Evolutionary conservation across 2,113 vertebrate species (phyloP), one percentile per base, ranked within the genome.

Genomic region (Montifringilla adamsi): DNA sequence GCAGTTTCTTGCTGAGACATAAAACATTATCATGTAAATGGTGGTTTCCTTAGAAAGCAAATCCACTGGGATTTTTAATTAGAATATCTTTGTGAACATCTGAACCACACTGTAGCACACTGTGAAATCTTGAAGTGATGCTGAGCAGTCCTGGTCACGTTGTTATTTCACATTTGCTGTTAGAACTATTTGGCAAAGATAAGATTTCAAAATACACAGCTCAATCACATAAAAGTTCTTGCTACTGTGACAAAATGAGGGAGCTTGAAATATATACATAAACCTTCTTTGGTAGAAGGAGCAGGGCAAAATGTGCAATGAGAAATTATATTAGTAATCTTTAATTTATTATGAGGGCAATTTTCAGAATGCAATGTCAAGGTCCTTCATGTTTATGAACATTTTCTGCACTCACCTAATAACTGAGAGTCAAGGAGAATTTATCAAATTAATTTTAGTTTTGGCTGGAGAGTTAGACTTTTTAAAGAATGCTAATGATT

Each of bases 361-460:
- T 93, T 94, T 94, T 62, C 69, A 95, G 90, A 93, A 87, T 79
- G 62, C 76, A 82, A 6, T 92, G 88, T 95, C 90, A 95, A 96
- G 69, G 95, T 94, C 91, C 85, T 79, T 95, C 77, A 27, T 96
- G 95, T 97, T 95, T 97, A 95, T 95, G 94, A 95, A 84, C 39
- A 26, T 69, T 96, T 94, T 87, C 80, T 84, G 33, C 66, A 4
- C 67, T 94, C 87, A 88, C 90, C 91, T 96, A 95, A 92, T 96
- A 95, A 95, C 70, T 73, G 87, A 46, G 80, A 96, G 91, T 87
- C 93, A 94, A 89, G 94, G 96, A 84, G 85, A 96, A 92, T 95
- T 79, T 87, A 78, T 95, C 92, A 85, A 96, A 93, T 94, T 95
- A 96, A 95, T 96, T 96, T 94, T 84, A 93, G 90, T 66, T 95